Conservation (phyloP, 2,888 invertebrate genomes). For the Polymixis lichenea region DNA sequence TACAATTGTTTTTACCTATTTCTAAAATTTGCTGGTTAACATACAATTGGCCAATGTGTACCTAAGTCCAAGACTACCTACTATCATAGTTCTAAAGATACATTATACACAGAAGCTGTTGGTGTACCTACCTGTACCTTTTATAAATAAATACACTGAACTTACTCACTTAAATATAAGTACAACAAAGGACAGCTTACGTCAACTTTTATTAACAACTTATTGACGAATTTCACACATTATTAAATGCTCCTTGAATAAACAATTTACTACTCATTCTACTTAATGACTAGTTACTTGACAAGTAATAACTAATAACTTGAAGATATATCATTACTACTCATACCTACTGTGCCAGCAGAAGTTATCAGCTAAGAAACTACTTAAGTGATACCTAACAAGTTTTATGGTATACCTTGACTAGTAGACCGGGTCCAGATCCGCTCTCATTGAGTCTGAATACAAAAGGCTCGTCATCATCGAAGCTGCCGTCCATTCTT, state of each 20-base stretch:
- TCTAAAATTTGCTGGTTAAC: no score
- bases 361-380: not conserved
- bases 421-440: slow-evolving; percentile 93
- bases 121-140: no score
- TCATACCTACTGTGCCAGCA: slow-evolving; percentile 4
- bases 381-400: slow-evolving; percentile 14
- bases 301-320: slow-evolving; percentile 11
- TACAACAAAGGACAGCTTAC: slow-evolving; percentile 5
- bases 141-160: no score
- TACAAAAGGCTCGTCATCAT: slow-evolving; percentile 93
- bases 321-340: not conserved
- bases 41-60: no score
- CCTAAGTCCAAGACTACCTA: no score
- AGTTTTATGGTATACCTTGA: slow-evolving; percentile 90
- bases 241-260: slow-evolving; percentile 23
- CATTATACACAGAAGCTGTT: no score
- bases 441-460: slow-evolving; percentile 94
- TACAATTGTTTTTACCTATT: no score
- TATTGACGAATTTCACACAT: slow-evolving; percentile 11
- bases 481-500: slow-evolving; percentile 84
- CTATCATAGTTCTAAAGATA: no score
- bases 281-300: slow-evolving; percentile 28
- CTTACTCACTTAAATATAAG: not conserved
- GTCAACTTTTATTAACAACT: slow-evolving; percentile 31
- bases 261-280: slow-evolving; percentile 22